A percentile compares a stretch with the other conserved stretches of the same genome.
These are phyloP conservation scores for Ploceus nigricollis DNA, from an alignment of 2,113 vertebrate species.

Conservation along the genomic window DNA sequence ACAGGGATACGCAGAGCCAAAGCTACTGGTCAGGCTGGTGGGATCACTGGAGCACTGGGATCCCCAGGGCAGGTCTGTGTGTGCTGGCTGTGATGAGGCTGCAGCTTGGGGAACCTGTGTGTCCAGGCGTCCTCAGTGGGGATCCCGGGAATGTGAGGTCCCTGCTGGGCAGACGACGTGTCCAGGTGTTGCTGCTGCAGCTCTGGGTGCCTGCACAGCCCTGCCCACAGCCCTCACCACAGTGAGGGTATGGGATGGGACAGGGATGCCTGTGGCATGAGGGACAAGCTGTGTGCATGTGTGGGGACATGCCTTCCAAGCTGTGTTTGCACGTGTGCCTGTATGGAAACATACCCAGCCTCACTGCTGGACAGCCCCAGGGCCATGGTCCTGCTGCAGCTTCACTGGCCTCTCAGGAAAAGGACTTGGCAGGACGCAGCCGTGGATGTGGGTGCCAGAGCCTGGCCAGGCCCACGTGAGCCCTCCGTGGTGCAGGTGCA, in stretches of 20 bases:
- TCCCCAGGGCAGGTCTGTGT: too few relatives aligned
- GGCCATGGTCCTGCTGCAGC: not conserved
- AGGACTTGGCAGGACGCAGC: too few relatives aligned
- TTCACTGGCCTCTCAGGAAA: not conserved
- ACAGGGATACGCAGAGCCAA: not conserved
- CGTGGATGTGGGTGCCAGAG: not conserved
- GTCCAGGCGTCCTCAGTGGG: not conserved
- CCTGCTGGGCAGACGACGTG: accelerated
- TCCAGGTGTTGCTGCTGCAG: not conserved
- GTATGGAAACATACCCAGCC: not conserved
- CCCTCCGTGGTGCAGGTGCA: accelerated
- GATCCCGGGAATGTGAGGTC: not conserved
- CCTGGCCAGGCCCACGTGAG: not conserved
- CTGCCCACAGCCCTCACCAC: not conserved
- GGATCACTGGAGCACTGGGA: not conserved
- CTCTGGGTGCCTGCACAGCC: not conserved
- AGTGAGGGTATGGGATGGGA: accelerated
- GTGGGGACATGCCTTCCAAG: accelerated
- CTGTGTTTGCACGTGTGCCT: not conserved
- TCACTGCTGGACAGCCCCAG: not conserved
- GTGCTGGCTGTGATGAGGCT: not conserved
- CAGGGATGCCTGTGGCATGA: not conserved
- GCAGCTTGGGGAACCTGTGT: accelerated
- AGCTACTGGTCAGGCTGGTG: not conserved
- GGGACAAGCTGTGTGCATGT: not conserved